phyloP scores from a whole-genome alignment of 2,113 vertebrate species.

The Rhinoptilus africanus region DNA sequence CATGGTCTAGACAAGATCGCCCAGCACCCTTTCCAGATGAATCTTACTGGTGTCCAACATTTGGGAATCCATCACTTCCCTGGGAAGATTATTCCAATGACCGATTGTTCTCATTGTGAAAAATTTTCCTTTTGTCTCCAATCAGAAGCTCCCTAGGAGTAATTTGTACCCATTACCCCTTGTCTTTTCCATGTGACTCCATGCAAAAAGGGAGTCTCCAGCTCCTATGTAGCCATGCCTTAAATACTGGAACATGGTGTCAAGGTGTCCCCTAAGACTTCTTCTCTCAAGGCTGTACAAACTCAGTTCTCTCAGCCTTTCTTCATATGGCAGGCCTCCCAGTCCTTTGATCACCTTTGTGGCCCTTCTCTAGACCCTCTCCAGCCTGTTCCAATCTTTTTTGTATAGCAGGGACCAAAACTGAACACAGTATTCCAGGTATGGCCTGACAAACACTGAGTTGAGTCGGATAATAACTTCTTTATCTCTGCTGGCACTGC shows the following conservation, averaged over 20 bases:
- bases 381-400: background rate
- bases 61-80: background rate
- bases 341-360: background rate
- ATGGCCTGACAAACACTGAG: no score
- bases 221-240: no score
- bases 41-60: no score
- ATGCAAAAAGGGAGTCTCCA: no score
- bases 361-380: background rate
- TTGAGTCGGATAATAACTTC: background rate
- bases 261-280: no score
- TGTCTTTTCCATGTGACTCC: background rate
- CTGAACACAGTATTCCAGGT: background rate
- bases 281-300: background rate
- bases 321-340: background rate
- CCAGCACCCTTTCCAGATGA: no score
- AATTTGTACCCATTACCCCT: background rate
- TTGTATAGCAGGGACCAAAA: background rate
- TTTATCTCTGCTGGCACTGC: background rate
- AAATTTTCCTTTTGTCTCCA: background rate
- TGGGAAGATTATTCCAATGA: background rate
- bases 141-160: background rate
- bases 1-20: no score
- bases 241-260: no score
- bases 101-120: background rate
- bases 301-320: background rate